Conservation (phyloP, 2,113 vertebrate species). For the Notarius lentiginosus region DNA sequence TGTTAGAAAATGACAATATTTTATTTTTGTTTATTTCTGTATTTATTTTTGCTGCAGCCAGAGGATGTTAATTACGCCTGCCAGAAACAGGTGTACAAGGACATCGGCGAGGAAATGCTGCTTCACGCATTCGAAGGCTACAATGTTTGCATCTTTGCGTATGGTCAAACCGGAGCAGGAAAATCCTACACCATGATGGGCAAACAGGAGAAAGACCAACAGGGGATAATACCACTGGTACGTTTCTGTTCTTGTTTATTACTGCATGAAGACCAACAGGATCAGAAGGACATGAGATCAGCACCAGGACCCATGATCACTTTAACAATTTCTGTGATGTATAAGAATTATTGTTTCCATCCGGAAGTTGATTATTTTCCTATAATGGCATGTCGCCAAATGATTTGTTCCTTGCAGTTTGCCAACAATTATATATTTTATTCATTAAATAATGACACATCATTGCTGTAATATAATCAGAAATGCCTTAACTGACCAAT, state of each 20-base stretch:
- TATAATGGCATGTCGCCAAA: background rate
- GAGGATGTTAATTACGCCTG: slow-evolving; percentile 92
- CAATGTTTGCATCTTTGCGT: slow-evolving; percentile 97
- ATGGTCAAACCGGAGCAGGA: slow-evolving; percentile 91
- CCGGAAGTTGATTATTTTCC: background rate
- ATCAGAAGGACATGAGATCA: background rate
- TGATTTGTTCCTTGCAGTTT: background rate
- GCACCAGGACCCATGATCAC: background rate
- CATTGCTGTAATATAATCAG: too few species aligned
- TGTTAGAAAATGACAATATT: background rate
- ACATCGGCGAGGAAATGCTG: slow-evolving; percentile 97
- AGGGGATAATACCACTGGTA: slow-evolving; percentile 96
- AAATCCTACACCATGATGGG: slow-evolving; percentile 99
- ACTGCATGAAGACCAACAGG: background rate
- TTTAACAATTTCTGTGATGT: background rate
- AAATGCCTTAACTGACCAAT: background rate
- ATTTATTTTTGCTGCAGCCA: slow-evolving; percentile 69
- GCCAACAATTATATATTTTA: background rate
- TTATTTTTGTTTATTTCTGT: background rate
- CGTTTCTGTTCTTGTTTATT: background rate
- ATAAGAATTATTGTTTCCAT: background rate
- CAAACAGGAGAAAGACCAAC: slow-evolving; percentile 90
- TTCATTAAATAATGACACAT: too few species aligned
- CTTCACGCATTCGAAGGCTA: slow-evolving; percentile 96
- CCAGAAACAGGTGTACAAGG: slow-evolving; percentile 91